phyloP scores from a whole-genome alignment of 2,797 vertebrate species.

The Synanceia verrucosa region DNA sequence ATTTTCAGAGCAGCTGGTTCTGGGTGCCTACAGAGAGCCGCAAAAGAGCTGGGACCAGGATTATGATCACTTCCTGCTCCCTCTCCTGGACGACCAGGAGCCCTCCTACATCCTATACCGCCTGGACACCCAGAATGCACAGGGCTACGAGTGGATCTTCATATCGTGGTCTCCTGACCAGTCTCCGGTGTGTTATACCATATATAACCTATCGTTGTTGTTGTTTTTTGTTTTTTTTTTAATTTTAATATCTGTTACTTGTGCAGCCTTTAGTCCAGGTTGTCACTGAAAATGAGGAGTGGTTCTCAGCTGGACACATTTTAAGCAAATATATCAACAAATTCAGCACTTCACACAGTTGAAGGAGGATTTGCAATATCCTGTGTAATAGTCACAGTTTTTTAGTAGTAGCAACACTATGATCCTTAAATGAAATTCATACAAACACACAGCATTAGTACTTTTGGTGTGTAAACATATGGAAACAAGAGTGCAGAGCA shows the following conservation, averaged over 20 bases:
- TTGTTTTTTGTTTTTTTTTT: too few species aligned
- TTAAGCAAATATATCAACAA: not conserved
- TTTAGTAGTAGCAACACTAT: too few species aligned
- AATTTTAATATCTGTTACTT: too few species aligned
- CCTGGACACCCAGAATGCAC: constrained; percentile 95
- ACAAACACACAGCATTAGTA: not conserved
- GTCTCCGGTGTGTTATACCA: constrained; percentile 86
- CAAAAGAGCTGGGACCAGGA: constrained; percentile 92
- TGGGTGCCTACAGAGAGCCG: constrained; percentile 92
- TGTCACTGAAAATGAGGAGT: too few species aligned
- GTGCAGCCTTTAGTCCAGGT: too few species aligned
- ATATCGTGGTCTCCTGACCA: constrained; percentile 98
- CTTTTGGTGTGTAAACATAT: not conserved
- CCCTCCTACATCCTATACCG: constrained; percentile 97
- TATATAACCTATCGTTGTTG: not conserved
- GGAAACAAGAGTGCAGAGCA: not conserved
- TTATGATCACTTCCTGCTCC: constrained; percentile 91
- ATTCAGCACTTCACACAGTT: not conserved
- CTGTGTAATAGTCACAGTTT: too few species aligned
- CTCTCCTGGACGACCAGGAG: constrained; percentile 90
- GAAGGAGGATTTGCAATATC: not conserved
- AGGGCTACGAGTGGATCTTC: constrained; percentile 98
- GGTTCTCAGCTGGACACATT: too few species aligned
- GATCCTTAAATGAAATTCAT: not conserved
- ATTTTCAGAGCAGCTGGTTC: constrained; percentile 95